Evolutionary conservation across 2,888 invertebrate genomes (phyloP), one percentile per base, ranked within the genome.

Genomic region (Andrena haemorrhoa): DNA sequence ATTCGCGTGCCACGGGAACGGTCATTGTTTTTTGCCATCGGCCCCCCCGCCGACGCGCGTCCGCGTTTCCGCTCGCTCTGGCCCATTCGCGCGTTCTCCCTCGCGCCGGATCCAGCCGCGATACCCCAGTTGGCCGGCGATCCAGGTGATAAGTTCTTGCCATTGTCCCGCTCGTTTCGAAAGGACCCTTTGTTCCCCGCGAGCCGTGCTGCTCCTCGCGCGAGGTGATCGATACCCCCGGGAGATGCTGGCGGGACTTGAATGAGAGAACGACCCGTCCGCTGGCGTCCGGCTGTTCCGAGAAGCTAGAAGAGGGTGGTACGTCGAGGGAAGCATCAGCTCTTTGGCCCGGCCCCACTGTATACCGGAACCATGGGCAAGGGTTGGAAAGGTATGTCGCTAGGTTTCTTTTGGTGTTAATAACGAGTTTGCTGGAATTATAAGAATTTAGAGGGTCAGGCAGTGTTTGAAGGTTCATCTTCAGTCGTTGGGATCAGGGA

Each of bases 301-400:
- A 64, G 31, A 49, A 47, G 20, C n/a, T 33, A 51, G 72, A 47
- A 72, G 51, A 69, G 53, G 75, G 60, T 56, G 16, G 29, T 5
- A 65, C 20, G 41, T 33, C 53, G 70, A 26, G 20, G 47, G n/a
- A 47, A 53, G 20, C 51, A 10, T 53, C 31, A 8, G 51, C 63
- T 35, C 26, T 16, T 8, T 35, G 16, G 51, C 12, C n/a, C 26
- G n/a, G 12, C 2, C n/a, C 56, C 1, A 41, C 41, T 41, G 41
- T 4, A 12, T 16, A 1, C 16, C 64, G 20, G 33, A 33, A 86
- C 82, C 58, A 93, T 93, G 93, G 90, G 91, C 83, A 93, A 93
- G 89, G 78, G 89, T 78, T 91, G 90, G 89, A 89, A 92, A 92
- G 93, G 93, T 93, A 92, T 61, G 92, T 90, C 75, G 16, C 33